These are phyloP conservation scores for Rhopilema esculentum DNA, from an alignment of 30 jellyfish, hydroid and myxozoan genomes.

Conservation along the genomic window DNA sequence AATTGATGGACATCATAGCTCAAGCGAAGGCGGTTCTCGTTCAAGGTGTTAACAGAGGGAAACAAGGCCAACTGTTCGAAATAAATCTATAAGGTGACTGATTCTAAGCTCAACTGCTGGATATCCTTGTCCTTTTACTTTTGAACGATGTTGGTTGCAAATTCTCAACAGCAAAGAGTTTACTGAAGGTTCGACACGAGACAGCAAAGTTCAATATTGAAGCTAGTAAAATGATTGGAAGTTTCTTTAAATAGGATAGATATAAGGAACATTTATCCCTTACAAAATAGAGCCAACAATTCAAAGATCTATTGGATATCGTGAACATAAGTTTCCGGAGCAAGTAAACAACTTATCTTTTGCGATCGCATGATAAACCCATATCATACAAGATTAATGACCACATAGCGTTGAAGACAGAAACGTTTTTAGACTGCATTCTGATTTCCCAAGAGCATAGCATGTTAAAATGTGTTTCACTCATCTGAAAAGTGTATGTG, in stretches of 20 bases:
- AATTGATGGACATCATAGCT: constrained; percentile 55
- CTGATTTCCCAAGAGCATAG: neutral
- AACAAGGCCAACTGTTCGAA: constrained; percentile 17
- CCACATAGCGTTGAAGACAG: neutral
- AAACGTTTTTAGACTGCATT: neutral
- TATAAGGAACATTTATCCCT: no score
- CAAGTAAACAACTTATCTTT: neutral
- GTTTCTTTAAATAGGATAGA: no score
- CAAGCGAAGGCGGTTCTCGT: constrained; percentile 39
- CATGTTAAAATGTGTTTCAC: no score
- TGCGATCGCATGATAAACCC: neutral
- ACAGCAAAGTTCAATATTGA: no score
- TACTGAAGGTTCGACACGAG: no score
- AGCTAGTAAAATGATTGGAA: no score
- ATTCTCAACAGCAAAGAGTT: neutral
- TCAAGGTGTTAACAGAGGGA: constrained; percentile 30
- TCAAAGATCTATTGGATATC: neutral
- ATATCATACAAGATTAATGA: neutral
- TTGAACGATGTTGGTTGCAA: neutral
- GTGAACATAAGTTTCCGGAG: neutral
- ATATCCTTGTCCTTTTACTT: constrained; percentile 37
- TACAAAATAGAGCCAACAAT: no score
- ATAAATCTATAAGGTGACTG: constrained; percentile 14
- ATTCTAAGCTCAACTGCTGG: constrained; percentile 34
- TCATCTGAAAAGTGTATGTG: no score